Evolutionary conservation across 2,888 invertebrate genomes (phyloP).

Genomic region (Cepaea hortensis): DNA sequence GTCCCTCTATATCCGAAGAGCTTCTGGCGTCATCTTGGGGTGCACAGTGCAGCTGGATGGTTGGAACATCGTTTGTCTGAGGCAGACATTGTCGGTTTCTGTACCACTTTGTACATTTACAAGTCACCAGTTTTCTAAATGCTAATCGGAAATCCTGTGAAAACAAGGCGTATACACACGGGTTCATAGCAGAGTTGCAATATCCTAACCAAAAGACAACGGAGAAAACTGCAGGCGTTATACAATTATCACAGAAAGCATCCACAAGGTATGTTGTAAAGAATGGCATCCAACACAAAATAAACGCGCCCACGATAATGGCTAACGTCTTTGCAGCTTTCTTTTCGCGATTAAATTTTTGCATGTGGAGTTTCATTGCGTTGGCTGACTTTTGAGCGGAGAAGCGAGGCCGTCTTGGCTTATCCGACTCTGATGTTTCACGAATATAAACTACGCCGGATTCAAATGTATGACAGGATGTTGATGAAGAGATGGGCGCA

Average conservation of each 20-base stretch:
- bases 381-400: constrained; percentile 70
- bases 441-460: constrained; percentile 8
- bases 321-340: constrained; percentile 97
- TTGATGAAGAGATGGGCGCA: neutral
- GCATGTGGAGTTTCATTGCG: constrained; percentile 91
- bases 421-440: constrained; percentile 12
- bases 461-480: constrained; percentile 23
- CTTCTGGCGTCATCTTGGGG: constrained; percentile 41
- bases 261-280: constrained; percentile 94
- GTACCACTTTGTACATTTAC: constrained; percentile 43
- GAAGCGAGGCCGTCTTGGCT: constrained; percentile 25
- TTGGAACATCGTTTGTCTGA: constrained; percentile 27
- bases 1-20: constrained; percentile 40
- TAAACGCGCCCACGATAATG: constrained; percentile 97
- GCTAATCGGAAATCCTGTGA: constrained; percentile 96
- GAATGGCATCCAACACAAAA: constrained; percentile 97
- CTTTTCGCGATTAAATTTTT: constrained; percentile 90
- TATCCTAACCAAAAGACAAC: constrained; percentile 98
- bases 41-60: constrained; percentile 39
- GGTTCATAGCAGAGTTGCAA: constrained; percentile 96
- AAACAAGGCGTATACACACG: constrained; percentile 94
- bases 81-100: constrained; percentile 11
- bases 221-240: constrained; percentile 87
- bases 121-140: constrained; percentile 88
- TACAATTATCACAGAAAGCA: constrained; percentile 87